These are phyloP conservation scores for Channa striata DNA, from an alignment of 2,797 vertebrate genomes.

Conservation along the genomic window DNA sequence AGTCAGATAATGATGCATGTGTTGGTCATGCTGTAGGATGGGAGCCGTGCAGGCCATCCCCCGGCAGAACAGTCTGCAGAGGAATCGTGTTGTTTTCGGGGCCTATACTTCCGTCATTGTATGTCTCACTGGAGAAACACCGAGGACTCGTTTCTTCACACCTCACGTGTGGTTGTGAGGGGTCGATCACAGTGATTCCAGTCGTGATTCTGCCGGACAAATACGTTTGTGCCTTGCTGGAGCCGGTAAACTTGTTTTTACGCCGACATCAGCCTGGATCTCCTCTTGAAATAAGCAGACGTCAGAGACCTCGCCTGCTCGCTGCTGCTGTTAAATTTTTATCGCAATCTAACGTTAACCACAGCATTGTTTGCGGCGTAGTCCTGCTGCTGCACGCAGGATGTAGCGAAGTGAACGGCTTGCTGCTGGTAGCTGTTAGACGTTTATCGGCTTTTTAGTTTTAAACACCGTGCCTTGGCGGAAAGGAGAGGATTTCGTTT, in stretches of 20 bases:
- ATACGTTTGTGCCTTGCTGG: conserved; percentile 11
- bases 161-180: background rate
- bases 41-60: conserved; percentile 38
- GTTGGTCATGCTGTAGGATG: background rate
- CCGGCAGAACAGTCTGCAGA: conserved; percentile 48
- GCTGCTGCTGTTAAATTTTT: conserved; percentile 45
- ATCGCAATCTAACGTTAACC: conserved; percentile 46
- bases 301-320: conserved; percentile 73
- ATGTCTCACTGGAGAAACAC: conserved; percentile 35
- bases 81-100: conserved; percentile 65
- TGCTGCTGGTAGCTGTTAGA: conserved; percentile 68
- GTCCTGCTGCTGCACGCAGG: conserved; percentile 12
- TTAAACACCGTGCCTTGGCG: conserved; percentile 89
- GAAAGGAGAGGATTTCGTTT: conserved; percentile 86
- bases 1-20: background rate
- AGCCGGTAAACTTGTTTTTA: conserved; percentile 45
- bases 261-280: conserved; percentile 35
- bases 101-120: conserved; percentile 82
- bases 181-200: background rate
- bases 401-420: conserved; percentile 49
- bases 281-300: conserved; percentile 68
- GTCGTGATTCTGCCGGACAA: conserved; percentile 9
- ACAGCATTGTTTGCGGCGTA: conserved; percentile 51
- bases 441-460: conserved; percentile 84
- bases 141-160: background rate